Base-by-base conservation (phyloP, 2,888 invertebrate genomes). In the Tiliacea citrago region DNA sequence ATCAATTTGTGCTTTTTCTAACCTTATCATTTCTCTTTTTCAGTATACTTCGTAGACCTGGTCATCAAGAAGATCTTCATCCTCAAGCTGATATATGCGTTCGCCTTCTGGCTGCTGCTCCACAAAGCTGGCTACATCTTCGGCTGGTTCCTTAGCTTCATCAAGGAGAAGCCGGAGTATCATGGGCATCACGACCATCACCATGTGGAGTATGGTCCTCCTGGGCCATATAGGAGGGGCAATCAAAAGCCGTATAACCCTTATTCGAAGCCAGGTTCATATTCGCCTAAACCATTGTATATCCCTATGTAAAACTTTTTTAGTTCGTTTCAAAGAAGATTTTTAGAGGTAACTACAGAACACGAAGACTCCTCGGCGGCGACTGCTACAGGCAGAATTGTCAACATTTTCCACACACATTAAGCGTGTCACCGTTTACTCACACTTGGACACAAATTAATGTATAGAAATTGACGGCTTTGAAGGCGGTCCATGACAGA, bases 61-160 rank as follows among this genome's bases (percentile, higher is more conserved):
- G 87, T 96, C 8, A 83, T 96, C 6, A 96, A 96, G 91, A 96
- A 96, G 86, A 88, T 96, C 39, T 96, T 96, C 88, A 85, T 96
- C 7, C 89, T 96, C 9, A 96, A 96, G 86, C 81, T 96, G 81
- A 86, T 95, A 6, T 96, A 95, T 87, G 96, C 96, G 1, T 93
- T 96, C 77, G 92, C 95, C 0, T 94, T 96, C 86, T 95, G 94
- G 94, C 79, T 95, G 39, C 90, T 96, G 0, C 89, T 96, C 2
- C 96, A 96, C 90, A 96, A 96, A 77, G 96, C 96, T 1, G 96
- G 96, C 62, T 96, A 96, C 90, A 94, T 96, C 91, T 91, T 96
- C 53, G 85, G 91, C 83, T 96, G 96, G 96, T 95, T 96, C 87
- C 90, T 93, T 70, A 91, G 91, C 85, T 95, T 94, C 87, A 88